Percentiles rank a stretch among this genome's conserved stretches.
Conservation (phyloP, 2,888 invertebrate genomes). For the Helleia helle region DNA sequence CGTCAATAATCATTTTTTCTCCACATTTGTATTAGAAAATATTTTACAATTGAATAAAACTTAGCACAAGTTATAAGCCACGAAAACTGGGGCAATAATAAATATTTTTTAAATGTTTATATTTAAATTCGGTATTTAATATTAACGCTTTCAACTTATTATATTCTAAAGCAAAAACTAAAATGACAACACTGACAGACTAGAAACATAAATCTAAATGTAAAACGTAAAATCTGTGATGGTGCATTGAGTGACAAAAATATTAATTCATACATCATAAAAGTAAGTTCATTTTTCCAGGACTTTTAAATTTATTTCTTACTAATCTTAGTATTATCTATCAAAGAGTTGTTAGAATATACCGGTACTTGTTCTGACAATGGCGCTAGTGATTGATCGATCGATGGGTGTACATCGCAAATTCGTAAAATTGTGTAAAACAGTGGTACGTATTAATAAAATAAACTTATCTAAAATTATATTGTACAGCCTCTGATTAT, state of each 20-base stretch:
- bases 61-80: too few species aligned
- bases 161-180: too few species aligned
- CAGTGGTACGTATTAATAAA: not conserved
- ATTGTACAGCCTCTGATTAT: too few species aligned
- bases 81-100: too few species aligned
- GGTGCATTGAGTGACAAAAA: not conserved
- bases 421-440: constrained; percentile 2
- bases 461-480: too few species aligned
- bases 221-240: constrained; percentile 1
- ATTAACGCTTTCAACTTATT: too few species aligned
- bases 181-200: not conserved
- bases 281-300: not conserved
- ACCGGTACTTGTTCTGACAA: constrained; percentile 15
- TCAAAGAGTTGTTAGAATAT: not conserved
- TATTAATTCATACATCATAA: not conserved
- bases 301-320: not conserved
- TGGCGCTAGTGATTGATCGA: constrained; percentile 20
- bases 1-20: too few species aligned
- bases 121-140: too few species aligned
- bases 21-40: too few species aligned
- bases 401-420: constrained; percentile 13
- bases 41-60: too few species aligned
- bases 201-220: not conserved
- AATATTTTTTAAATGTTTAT: too few species aligned
- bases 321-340: not conserved